Conservation (phyloP, 1,140 invertebrate species). For the Himalopsyche phryganea region DNA sequence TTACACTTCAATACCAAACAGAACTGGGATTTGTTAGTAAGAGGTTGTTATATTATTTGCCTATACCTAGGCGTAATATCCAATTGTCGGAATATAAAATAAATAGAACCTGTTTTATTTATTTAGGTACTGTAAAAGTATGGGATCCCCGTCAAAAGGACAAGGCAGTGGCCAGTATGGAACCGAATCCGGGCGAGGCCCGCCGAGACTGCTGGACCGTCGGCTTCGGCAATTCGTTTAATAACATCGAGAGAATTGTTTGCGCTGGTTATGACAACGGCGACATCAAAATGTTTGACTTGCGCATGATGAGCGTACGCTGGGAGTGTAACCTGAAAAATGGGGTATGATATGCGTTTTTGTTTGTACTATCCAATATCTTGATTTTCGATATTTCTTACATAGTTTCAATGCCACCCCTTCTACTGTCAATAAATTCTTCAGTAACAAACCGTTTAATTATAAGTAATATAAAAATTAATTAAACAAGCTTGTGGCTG, state of each 20-base stretch:
- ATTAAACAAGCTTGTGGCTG: no score
- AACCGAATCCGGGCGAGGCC: conserved; percentile 58
- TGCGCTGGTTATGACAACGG: conserved; percentile 95
- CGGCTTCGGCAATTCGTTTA: conserved; percentile 84
- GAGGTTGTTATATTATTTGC: no score
- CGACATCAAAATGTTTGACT: conserved; percentile 92
- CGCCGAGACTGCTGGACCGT: conserved; percentile 84
- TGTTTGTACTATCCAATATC: neutral
- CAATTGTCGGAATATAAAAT: no score
- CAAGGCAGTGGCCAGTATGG: conserved; percentile 83
- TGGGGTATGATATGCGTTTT: conserved; percentile 63
- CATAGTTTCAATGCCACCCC: no score
- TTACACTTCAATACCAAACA: no score
- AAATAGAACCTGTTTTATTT: no score
- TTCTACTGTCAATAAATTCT: no score
- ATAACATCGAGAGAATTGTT: conserved; percentile 78
- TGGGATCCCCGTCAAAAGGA: conserved; percentile 92
- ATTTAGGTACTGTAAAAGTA: conserved; percentile 80
- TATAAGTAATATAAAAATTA: no score
- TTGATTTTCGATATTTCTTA: no score
- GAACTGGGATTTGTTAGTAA: no score
- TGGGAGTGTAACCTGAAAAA: conserved; percentile 94
- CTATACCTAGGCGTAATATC: no score
- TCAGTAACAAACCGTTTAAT: no score
- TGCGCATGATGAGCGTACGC: conserved; percentile 75